phyloP scores from a whole-genome alignment of 1,140 invertebrate genomes.

The Sminthurinus signatus region DNA sequence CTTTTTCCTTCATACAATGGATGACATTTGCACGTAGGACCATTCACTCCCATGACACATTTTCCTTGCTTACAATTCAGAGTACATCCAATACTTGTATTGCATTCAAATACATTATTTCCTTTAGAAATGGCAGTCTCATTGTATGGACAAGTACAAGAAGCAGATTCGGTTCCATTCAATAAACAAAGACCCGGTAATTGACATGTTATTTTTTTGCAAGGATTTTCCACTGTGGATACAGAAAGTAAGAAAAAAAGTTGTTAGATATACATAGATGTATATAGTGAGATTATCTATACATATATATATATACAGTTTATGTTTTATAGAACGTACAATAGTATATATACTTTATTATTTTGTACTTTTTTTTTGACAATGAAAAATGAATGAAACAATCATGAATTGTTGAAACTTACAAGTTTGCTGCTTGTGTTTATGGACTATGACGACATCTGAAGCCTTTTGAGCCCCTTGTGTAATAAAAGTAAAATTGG shows the following conservation, averaged over 20 bases:
- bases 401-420: constrained; percentile 16
- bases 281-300: no score
- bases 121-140: constrained; percentile 39
- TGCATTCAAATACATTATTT: constrained; percentile 24
- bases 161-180: constrained; percentile 41
- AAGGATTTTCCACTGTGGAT: constrained; percentile 45
- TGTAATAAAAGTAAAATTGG: constrained; percentile 52
- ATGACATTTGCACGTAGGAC: constrained; percentile 55
- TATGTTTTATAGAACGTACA: no score
- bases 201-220: constrained; percentile 49
- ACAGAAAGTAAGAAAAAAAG: no score
- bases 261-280: no score
- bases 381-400: neutral
- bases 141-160: constrained; percentile 63
- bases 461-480: constrained; percentile 54
- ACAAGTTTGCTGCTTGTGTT: constrained; percentile 52
- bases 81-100: constrained; percentile 42
- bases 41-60: constrained; percentile 50
- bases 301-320: no score
- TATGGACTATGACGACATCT: constrained; percentile 61
- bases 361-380: no score
- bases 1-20: constrained; percentile 54
- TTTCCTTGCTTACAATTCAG: constrained; percentile 51
- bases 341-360: no score
- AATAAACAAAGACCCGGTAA: constrained; percentile 44